Evolutionary conservation across 1,140 invertebrate species (phyloP), one percentile per base, ranked within the genome.

Genomic region (Luehdorfia chinensis): DNA sequence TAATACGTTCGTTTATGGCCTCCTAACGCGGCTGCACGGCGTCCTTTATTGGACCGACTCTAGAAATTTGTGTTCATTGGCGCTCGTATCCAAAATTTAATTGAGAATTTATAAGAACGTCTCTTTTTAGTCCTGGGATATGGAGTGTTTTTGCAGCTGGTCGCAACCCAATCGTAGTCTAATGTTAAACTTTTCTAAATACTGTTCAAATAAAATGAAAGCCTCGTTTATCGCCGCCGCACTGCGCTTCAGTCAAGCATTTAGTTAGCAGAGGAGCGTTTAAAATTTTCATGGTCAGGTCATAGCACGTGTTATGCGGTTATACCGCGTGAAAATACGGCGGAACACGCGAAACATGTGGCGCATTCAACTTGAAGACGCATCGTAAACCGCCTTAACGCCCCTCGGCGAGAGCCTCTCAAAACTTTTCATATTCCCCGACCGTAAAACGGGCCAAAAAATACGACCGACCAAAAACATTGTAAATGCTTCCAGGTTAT

Each of bases 1-100:
- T 86, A 86, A 86, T 86, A 81, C 79, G 81, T 79, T 79, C 83
- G 79, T 86, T 84, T 86, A 86, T 86, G 71, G 78, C 68, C 75
- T 77, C 78, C 83, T 84, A 83, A 81, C 83, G 79, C 79, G 83
- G 81, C 75, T 86, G 79, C 78, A 83, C 64, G 66, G 59, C 77
- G 77, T 84, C 81, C 79, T 84, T 84, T 85, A 85, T 85, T 84
- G 79, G 75, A 85, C 78, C 78, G 73, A 72, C 75, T 80, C 81
- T 84, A 86, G 77, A 66, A 84, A 86, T 86, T 84, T 83, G 79
- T 86, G 81, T 84, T 83, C 75, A 84, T 80, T 84, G 77, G 66
- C 56, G 70, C 79, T 80, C 71, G 79, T 80, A 81, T 74, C 75
- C 77, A 73, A 84, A 86, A 84, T 81, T 84, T 86, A 83, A 86